Percentiles rank a stretch among this genome's conserved stretches.
Conservation (phyloP, 2,797 vertebrate genomes). For the Scarus forsteni region DNA sequence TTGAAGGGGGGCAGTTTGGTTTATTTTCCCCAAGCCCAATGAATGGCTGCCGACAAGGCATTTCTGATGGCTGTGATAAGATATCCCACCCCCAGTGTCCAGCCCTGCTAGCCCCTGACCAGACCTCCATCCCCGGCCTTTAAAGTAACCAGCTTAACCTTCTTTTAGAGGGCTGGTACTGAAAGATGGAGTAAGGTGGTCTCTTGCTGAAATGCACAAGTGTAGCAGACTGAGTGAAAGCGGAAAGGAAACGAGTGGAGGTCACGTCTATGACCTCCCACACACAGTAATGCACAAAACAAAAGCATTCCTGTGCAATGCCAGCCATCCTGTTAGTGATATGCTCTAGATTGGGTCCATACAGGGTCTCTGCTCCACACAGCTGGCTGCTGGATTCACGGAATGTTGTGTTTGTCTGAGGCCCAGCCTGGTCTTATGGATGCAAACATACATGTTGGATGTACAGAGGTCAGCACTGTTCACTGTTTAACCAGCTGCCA, state of each 20-base stretch:
- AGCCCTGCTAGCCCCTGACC: constrained; percentile 55
- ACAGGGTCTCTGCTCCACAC: constrained; percentile 39
- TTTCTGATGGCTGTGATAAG: constrained; percentile 92
- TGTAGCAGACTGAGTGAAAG: constrained; percentile 81
- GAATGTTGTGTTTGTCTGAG: constrained; percentile 66
- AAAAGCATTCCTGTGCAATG: constrained; percentile 77
- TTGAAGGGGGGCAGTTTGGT: constrained; percentile 73
- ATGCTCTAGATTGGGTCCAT: constrained; percentile 63
- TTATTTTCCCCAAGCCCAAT: constrained; percentile 85
- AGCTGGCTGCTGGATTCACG: constrained; percentile 62
- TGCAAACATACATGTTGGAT: constrained; percentile 53
- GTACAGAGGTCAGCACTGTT: constrained; percentile 52
- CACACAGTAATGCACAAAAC: constrained; percentile 67
- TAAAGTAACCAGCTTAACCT: constrained; percentile 85
- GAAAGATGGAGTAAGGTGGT: constrained; percentile 90
- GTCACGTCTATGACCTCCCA: constrained; percentile 70
- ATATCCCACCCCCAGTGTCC: constrained; percentile 77
- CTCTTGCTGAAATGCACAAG: constrained; percentile 84
- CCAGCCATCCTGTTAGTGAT: constrained; percentile 71
- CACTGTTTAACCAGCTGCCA: constrained; percentile 70
- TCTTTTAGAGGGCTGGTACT: constrained; percentile 83
- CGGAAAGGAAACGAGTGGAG: constrained; percentile 79
- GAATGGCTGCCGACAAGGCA: constrained; percentile 92
- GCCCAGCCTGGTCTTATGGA: constrained; percentile 48
- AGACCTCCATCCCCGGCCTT: constrained; percentile 72